A percentile compares a stretch with the other conserved stretches of the same genome.
Evolutionary conservation across 2,888 invertebrate species (phyloP).

Genomic region (Microplitis deprimator): DNA sequence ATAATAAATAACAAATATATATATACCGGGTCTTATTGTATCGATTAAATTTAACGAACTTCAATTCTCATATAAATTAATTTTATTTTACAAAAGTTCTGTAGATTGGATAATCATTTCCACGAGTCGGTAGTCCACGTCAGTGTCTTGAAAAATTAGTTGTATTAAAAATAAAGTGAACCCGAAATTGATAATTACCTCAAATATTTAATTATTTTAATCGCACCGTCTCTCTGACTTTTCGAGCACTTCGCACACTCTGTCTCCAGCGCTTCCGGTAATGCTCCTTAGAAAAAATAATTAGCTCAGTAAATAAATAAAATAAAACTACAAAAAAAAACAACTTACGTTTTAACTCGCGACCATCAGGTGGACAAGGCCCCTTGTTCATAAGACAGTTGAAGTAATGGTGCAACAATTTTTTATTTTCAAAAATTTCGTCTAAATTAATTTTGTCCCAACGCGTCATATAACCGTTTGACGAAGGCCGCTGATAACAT

Average conservation of each 20-base stretch:
- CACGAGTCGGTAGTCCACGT: no score
- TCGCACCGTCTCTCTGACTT: constrained; percentile 56
- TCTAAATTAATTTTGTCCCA: constrained; percentile 83
- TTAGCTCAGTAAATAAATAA: neutral
- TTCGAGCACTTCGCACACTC: constrained; percentile 59
- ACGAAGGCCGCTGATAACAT: constrained; percentile 53
- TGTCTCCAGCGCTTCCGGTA: constrained; percentile 58
- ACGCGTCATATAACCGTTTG: constrained; percentile 71
- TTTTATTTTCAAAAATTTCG: constrained; percentile 78
- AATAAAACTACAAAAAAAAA: neutral
- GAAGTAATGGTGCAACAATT: constrained; percentile 81
- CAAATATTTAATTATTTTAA: constrained; percentile 58
- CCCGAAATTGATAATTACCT: constrained; percentile 47
- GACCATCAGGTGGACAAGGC: constrained; percentile 82
- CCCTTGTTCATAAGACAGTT: constrained; percentile 79
- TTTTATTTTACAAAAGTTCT: no score
- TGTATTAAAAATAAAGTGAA: no score
- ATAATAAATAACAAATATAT: constrained; percentile 7
- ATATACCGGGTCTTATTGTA: no score
- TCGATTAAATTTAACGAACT: no score
- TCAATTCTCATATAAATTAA: no score
- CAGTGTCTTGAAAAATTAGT: no score
- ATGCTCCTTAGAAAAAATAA: constrained; percentile 48
- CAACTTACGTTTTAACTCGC: constrained; percentile 81
- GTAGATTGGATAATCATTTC: no score